Conservation (phyloP, 2,113 vertebrate species). For the Stigmatopora argus region DNA sequence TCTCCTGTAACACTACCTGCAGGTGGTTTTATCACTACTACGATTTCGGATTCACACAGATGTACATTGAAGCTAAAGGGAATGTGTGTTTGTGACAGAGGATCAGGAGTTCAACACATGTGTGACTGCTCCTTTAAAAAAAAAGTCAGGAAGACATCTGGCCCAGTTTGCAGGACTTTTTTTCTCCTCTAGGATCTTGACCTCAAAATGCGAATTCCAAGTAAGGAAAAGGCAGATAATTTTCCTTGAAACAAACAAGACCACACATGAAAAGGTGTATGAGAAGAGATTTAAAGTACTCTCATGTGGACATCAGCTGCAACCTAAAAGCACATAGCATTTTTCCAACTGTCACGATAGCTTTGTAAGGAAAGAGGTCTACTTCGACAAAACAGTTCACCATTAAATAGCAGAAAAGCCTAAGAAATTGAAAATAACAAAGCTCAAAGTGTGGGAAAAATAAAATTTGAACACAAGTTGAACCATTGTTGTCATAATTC, state of each 20-base stretch:
- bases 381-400: neutral
- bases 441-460: no score
- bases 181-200: constrained; percentile 1
- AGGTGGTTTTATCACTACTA: neutral
- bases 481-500: no score
- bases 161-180: neutral
- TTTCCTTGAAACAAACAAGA: neutral
- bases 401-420: neutral
- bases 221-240: neutral
- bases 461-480: no score
- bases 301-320: neutral
- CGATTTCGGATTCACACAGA: neutral
- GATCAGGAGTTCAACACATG: neutral
- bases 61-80: neutral
- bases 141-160: constrained; percentile 6
- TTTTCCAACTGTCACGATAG: neutral
- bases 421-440: neutral
- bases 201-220: neutral
- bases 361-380: constrained; percentile 1
- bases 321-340: neutral
- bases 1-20: neutral
- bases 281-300: neutral
- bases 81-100: constrained; percentile 2
- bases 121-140: constrained; percentile 3
- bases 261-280: neutral